Conservation (phyloP, 2,888 invertebrate species). For the Diaphora mendica region DNA sequence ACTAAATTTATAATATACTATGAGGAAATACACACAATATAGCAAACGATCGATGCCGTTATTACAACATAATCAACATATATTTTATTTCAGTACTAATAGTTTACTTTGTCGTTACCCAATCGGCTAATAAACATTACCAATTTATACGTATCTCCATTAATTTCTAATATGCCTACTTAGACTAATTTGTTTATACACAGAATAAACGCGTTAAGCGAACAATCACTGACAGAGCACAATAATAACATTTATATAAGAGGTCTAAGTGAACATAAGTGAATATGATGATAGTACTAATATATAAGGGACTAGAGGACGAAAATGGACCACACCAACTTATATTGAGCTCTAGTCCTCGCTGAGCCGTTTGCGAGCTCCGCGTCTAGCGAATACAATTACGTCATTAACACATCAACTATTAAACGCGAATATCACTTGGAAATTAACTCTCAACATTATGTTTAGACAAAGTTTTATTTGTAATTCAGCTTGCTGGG, state of each 20-base stretch:
- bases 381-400: conserved; percentile 47
- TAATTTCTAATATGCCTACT: conserved; percentile 72
- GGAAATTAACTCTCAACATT: conserved; percentile 30
- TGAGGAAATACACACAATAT: conserved; percentile 79
- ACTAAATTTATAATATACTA: conserved; percentile 80
- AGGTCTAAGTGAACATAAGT: conserved; percentile 35
- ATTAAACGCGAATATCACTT: conserved; percentile 72
- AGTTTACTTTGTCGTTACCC: conserved; percentile 60
- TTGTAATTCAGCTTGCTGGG: background rate
- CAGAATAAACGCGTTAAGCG: conserved; percentile 55
- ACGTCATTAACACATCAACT: conserved; percentile 50
- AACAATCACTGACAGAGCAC: conserved; percentile 54
- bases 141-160: conserved; percentile 68
- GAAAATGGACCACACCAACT: conserved; percentile 35
- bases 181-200: conserved; percentile 77
- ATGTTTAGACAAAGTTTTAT: conserved; percentile 18
- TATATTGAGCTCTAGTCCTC: conserved; percentile 40
- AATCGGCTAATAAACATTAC: conserved; percentile 74
- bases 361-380: conserved; percentile 33
- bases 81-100: conserved; percentile 74
- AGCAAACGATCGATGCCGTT: conserved; percentile 60
- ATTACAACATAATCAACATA: conserved; percentile 64
- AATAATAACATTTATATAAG: conserved; percentile 32
- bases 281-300: conserved; percentile 52
- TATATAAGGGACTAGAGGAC: conserved; percentile 58